Evolutionary conservation across 2,797 vertebrate species (phyloP), one percentile per base, ranked within the genome.

Genomic region (Hapalemur alaotrensis): DNA sequence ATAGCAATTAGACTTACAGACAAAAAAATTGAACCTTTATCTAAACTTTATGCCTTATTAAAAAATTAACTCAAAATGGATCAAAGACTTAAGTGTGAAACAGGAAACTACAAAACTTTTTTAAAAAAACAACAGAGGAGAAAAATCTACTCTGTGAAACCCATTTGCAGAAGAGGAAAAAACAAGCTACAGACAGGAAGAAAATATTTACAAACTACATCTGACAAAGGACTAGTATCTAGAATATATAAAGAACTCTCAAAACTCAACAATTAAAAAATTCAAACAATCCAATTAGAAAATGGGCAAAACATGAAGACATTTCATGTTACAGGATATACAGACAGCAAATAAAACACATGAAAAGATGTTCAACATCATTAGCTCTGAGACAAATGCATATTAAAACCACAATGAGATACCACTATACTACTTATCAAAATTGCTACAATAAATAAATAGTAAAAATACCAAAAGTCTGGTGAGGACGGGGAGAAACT

Each of bases 191-290:
- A 7, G 20, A 14, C 32, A 1, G 7, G 41, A 46, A 82, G 13
- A 30, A 59, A 67, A 3, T 38, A 52, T 70, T 1, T 80, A 9
- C 7, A 72, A 83, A 75, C 32, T 5, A 46, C 12, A n/a, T 35
- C 28, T 41, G 22, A 92, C 38, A 14, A 5, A 96, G 52, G 23
- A 87, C 57, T 69, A n/a, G 3, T 7, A 76, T 17, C 50, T 52
- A 88, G 17, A 84, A 10, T 28, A 95, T 18, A 38, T 3, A 93
- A 89, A 52, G 80, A 94, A 54, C 7, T 38, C 46, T 84, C 43
- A 72, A 65, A 78, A 90, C 12, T 43, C 38, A 82, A 70, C 17
- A 73, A 14, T 23, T 70, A 78, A 85, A 96, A 96, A 57, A 54
- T 28, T 1, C 23, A 73, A 92, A 38, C 15, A 35, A 72, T n/a